Percentiles rank a stretch among this genome's conserved stretches.
Conservation (phyloP, 2,888 invertebrate species). For the Leucophenga montana region DNA sequence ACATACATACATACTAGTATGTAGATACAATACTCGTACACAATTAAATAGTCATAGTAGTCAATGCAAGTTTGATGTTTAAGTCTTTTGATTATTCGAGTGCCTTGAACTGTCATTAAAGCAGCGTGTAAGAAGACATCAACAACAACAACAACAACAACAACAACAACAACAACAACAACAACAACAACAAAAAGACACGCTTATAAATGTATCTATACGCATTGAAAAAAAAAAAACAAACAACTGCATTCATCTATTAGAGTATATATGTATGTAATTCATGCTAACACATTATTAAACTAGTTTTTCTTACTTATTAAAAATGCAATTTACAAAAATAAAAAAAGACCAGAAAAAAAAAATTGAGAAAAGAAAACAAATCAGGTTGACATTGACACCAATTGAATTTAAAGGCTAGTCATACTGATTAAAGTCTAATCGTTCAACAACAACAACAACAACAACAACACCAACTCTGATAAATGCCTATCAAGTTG, state of each 20-base stretch:
- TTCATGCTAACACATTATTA: background rate
- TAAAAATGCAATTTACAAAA: slow-evolving; percentile 23
- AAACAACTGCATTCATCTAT: background rate
- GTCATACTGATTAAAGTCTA: slow-evolving; percentile 9
- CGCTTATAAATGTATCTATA: slow-evolving; percentile 13
- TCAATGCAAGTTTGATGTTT: slow-evolving; percentile 47
- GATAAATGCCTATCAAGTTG: slow-evolving; percentile 7
- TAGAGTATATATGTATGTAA: background rate
- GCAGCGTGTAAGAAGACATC: too few species aligned
- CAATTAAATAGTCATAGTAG: slow-evolving; percentile 1
- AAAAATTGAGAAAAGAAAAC: slow-evolving; percentile 43
- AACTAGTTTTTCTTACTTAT: slow-evolving; percentile 12
- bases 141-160: background rate
- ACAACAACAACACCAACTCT: slow-evolving; percentile 38
- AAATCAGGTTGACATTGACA: slow-evolving; percentile 63
- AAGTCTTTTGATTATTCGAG: slow-evolving; percentile 50
- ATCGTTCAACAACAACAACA: slow-evolving; percentile 28
- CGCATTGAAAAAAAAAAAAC: slow-evolving; percentile 9
- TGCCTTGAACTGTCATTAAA: slow-evolving; percentile 8
- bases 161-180: background rate
- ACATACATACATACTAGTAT: too few species aligned
- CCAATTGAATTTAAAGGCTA: slow-evolving; percentile 46
- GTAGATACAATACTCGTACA: too few species aligned
- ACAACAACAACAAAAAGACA: background rate
- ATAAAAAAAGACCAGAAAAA: slow-evolving; percentile 16